Conservation (phyloP, 2,797 vertebrate genomes). For the Hippoglossus hippoglossus region DNA sequence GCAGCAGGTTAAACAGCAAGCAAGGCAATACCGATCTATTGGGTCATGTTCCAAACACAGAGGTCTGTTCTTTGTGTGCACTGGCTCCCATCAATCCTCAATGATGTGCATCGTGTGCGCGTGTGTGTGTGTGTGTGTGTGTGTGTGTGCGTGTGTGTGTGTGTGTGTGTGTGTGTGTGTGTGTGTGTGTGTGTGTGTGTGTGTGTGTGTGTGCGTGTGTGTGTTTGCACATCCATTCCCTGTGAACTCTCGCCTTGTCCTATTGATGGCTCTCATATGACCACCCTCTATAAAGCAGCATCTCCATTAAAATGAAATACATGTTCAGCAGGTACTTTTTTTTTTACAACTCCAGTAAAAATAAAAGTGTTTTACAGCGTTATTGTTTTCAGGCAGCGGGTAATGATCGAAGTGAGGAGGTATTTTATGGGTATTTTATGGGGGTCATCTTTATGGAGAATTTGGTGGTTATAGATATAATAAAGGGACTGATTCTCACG, state of each 20-base stretch:
- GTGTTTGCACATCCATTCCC: slow-evolving; percentile 44
- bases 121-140: slow-evolving; percentile 49
- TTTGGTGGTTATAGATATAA: slow-evolving; percentile 69
- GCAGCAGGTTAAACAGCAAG: slow-evolving; percentile 78
- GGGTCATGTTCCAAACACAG: slow-evolving; percentile 64
- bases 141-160: slow-evolving; percentile 42
- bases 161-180: slow-evolving; percentile 47
- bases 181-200: slow-evolving; percentile 34
- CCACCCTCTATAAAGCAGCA: slow-evolving; percentile 79
- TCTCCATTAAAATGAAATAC: slow-evolving; percentile 81
- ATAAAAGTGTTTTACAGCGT: slow-evolving; percentile 83
- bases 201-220: slow-evolving; percentile 45
- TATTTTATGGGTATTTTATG: slow-evolving; percentile 85
- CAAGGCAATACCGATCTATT: slow-evolving; percentile 66
- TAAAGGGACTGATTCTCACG: slow-evolving; percentile 81
- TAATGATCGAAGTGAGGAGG: slow-evolving; percentile 77
- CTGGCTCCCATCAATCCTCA: slow-evolving; percentile 66
- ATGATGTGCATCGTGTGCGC: slow-evolving; percentile 25
- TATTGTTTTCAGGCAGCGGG: slow-evolving; percentile 80
- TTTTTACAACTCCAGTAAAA: slow-evolving; percentile 84
- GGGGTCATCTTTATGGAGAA: slow-evolving; percentile 79
- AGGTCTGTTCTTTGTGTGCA: slow-evolving; percentile 68
- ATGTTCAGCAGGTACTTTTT: slow-evolving; percentile 63
- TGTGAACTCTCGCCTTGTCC: slow-evolving; percentile 70
- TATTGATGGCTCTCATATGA: slow-evolving; percentile 84